Percentiles rank a stretch among this genome's conserved stretches.
Evolutionary conservation across 2,113 vertebrate species (phyloP).

Genomic region (Dissostichus mawsoni): DNA sequence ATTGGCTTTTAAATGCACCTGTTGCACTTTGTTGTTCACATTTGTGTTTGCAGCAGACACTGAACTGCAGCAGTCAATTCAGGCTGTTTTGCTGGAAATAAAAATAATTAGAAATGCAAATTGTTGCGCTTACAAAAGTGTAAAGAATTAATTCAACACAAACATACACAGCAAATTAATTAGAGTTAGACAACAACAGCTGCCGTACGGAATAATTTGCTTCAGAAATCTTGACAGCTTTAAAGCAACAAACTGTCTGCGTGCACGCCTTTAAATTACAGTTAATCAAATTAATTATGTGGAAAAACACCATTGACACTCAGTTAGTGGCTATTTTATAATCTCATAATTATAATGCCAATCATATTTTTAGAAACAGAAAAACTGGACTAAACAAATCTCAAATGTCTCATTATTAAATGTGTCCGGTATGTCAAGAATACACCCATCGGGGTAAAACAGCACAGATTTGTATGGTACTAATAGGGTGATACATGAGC

Average conservation of each 20-base stretch:
- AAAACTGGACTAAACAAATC: slow-evolving; percentile 21
- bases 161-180: slow-evolving; percentile 72
- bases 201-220: slow-evolving; percentile 66
- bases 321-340: slow-evolving; percentile 55
- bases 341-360: slow-evolving; percentile 54
- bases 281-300: slow-evolving; percentile 70
- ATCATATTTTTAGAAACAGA: slow-evolving; percentile 38
- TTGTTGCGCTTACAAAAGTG: slow-evolving; percentile 64
- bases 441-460: slow-evolving; percentile 49
- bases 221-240: slow-evolving; percentile 68
- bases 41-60: slow-evolving; percentile 36
- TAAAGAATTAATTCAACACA: slow-evolving; percentile 69
- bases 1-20: slow-evolving; percentile 70
- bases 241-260: slow-evolving; percentile 67
- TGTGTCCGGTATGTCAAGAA: slow-evolving; percentile 40
- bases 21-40: slow-evolving; percentile 44
- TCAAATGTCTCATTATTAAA: slow-evolving; percentile 32
- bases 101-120: slow-evolving; percentile 77
- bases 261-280: slow-evolving; percentile 62
- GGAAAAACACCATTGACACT: slow-evolving; percentile 50
- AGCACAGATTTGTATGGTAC: slow-evolving; percentile 44
- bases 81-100: slow-evolving; percentile 51
- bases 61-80: slow-evolving; percentile 35
- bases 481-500: slow-evolving; percentile 73
- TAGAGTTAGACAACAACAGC: slow-evolving; percentile 68